Percentiles rank a stretch among this genome's conserved stretches.
Evolutionary conservation across 2,113 vertebrate species (phyloP).

Genomic region (Nematolebias whitei): DNA sequence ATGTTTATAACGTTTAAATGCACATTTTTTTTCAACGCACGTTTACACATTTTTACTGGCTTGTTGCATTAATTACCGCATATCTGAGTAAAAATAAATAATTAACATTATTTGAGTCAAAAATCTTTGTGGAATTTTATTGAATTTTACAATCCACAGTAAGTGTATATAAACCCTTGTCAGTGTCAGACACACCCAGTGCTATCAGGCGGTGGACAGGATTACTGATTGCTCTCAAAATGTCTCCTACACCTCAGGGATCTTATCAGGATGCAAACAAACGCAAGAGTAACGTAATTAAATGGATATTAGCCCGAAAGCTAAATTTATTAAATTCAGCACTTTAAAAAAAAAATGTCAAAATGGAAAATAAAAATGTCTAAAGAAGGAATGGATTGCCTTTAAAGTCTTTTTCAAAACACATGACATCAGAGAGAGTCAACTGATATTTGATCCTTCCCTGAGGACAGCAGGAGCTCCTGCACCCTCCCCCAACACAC

Average conservation of each 20-base stretch:
- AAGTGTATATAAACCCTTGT: not conserved
- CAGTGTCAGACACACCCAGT: not conserved
- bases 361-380: no score
- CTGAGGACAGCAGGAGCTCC: not conserved
- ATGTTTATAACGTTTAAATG: no score
- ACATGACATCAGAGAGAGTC: not conserved
- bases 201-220: slow-evolving; percentile 2
- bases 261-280: not conserved
- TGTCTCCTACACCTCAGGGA: slow-evolving; percentile 23
- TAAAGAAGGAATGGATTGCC: not conserved
- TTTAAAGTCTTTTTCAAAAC: not conserved
- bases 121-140: no score
- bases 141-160: not conserved
- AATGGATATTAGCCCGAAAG: not conserved
- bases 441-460: not conserved
- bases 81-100: not conserved
- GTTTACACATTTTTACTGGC: not conserved
- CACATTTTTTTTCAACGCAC: not conserved
- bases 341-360: not conserved
- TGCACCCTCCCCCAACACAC: no score
- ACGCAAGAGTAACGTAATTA: not conserved
- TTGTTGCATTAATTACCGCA: not conserved
- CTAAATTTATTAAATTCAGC: not conserved
- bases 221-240: slow-evolving; percentile 22
- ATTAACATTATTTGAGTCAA: not conserved